Evolutionary conservation across 2,888 invertebrate species (phyloP), one percentile per base, ranked within the genome.

Genomic region (Agrochola lota): DNA sequence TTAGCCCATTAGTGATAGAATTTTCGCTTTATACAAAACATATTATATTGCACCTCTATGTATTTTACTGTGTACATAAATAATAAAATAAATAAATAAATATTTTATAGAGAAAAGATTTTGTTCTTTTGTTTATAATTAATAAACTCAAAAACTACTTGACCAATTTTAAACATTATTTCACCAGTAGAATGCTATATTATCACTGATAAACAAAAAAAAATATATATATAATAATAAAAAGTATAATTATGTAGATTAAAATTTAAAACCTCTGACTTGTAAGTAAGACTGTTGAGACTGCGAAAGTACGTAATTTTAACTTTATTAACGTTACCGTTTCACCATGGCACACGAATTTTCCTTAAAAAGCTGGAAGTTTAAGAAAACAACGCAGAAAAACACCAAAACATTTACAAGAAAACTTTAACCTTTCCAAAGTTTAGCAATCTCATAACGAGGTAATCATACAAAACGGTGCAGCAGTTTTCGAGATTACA

Each of bases 401-500:
- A 64, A 64, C 26, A 70, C 12, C 12, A 52, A 60, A 77, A 49
- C 72, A 60, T 20, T 64, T 70, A 60, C n/a, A 67, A 57, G 60
- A 66, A 77, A 81, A 80, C 74, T 80, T 71, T 73, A 35, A 81
- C 75, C 73, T 84, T 71, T 75, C 7, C 11, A 49, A 85, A 84
- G 74, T 85, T 78, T 43, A 9, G 64, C 78, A 74, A 85, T 77
- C 76, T 78, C 74, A 74, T 71, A 85, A 81, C 70, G 83, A 83
- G 81, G 74, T 74, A 68, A 85, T 87, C 83, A 83, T 68, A 52
- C 46, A 74, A 80, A 87, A 84, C 64, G 85, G 73, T 8, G 46
- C 5, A 78, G 81, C 80, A 82, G 74, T 87, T 87, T 74, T 43
- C 20, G 63, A 79, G 85, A 84, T 87, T 79, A 73, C 71, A 76